phyloP scores from a whole-genome alignment of 2,888 invertebrate genomes.

The Copidosoma aretas region DNA sequence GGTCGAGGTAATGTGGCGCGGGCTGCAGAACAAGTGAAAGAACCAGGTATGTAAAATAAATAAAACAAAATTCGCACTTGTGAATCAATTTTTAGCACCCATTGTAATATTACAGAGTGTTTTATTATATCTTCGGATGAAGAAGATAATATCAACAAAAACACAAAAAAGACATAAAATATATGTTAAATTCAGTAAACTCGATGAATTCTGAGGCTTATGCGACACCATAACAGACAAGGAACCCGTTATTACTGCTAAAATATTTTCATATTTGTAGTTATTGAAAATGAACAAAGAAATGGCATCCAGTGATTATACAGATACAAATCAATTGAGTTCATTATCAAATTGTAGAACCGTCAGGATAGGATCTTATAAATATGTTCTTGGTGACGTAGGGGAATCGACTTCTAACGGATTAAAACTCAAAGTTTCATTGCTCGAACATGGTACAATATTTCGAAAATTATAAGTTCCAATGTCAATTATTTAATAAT shows the following conservation, averaged over 20 bases:
- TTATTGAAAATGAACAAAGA: background rate
- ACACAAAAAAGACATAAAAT: conserved; percentile 34
- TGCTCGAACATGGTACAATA: conserved; percentile 61
- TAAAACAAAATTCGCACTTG: background rate
- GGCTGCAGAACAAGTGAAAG: conserved; percentile 53
- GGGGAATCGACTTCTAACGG: conserved; percentile 66
- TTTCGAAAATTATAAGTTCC: conserved; percentile 4
- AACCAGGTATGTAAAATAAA: conserved; percentile 54
- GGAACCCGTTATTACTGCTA: conserved; percentile 51
- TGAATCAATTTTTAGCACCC: background rate
- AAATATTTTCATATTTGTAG: conserved; percentile 2
- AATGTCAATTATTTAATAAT: background rate
- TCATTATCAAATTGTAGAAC: conserved; percentile 75
- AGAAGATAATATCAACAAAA: conserved; percentile 52
- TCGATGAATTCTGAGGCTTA: conserved; percentile 45
- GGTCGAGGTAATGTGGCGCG: conserved; percentile 42
- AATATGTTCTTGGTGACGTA: conserved; percentile 77
- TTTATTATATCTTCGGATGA: conserved; percentile 63
- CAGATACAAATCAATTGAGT: conserved; percentile 3
- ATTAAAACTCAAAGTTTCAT: conserved; percentile 62
- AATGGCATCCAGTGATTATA: background rate
- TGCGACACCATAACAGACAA: conserved; percentile 56
- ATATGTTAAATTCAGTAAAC: conserved; percentile 32
- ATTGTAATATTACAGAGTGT: conserved; percentile 52
- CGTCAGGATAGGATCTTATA: conserved; percentile 84